These are phyloP conservation scores for Antennarius striatus DNA, from an alignment of 2,113 vertebrate genomes.

Conservation along the genomic window DNA sequence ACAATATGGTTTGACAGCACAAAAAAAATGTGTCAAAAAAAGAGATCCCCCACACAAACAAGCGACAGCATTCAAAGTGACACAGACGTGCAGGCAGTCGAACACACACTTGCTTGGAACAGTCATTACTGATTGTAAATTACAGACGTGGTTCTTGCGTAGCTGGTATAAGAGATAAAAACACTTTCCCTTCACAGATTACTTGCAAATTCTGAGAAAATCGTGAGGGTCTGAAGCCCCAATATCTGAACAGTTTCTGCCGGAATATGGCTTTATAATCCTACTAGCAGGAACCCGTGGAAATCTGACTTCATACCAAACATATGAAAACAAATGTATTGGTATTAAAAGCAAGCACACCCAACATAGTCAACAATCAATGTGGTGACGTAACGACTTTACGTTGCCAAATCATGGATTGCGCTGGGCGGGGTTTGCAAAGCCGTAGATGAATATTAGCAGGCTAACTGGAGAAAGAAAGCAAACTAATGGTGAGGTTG, in stretches of 20 bases:
- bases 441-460: too few species aligned
- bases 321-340: too few species aligned
- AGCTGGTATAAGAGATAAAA: too few species aligned
- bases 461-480: too few species aligned
- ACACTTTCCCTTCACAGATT: slow-evolving; percentile 26
- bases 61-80: slow-evolving; percentile 43
- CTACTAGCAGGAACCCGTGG: not conserved
- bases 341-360: too few species aligned
- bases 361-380: too few species aligned
- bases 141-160: slow-evolving; percentile 8
- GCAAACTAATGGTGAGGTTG: too few species aligned
- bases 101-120: slow-evolving; percentile 31
- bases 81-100: slow-evolving; percentile 36
- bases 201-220: slow-evolving; percentile 39
- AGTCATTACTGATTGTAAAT: slow-evolving; percentile 37
- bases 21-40: slow-evolving; percentile 62
- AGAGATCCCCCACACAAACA: slow-evolving; percentile 64
- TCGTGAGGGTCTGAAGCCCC: slow-evolving; percentile 28
- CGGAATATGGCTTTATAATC: slow-evolving; percentile 37
- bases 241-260: slow-evolving; percentile 21
- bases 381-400: too few species aligned
- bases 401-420: too few species aligned
- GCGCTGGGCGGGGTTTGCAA: too few species aligned
- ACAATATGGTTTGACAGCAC: slow-evolving; percentile 72
- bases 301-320: too few species aligned